phyloP scores from a whole-genome alignment of 2,888 invertebrate genomes.

The Troides oblongomaculatus region DNA sequence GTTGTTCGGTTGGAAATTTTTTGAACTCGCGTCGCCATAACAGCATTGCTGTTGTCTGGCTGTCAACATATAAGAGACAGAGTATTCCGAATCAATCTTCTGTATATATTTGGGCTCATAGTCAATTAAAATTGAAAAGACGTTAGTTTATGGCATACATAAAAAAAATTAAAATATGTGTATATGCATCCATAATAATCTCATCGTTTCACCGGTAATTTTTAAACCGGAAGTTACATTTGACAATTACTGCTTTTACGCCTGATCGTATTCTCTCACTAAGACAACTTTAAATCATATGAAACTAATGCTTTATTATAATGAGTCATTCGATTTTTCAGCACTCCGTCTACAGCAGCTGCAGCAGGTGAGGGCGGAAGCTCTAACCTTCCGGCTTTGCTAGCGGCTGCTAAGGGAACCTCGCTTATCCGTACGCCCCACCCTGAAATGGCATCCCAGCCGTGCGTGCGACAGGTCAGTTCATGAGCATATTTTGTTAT shows the following conservation, averaged over 20 bases:
- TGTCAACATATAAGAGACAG: too few species aligned
- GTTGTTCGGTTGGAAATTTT: too few species aligned
- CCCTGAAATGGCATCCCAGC: conserved; percentile 30
- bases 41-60: too few species aligned
- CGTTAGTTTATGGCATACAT: neutral
- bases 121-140: too few species aligned
- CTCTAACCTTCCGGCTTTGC: conserved; percentile 36
- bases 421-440: conserved; percentile 35
- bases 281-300: too few species aligned
- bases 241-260: neutral
- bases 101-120: too few species aligned
- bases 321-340: conserved; percentile 24
- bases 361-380: conserved; percentile 13
- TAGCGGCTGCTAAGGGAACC: conserved; percentile 42
- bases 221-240: too few species aligned
- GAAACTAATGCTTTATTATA: too few species aligned
- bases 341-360: conserved; percentile 9
- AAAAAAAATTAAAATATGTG: neutral
- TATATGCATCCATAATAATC: neutral
- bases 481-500: neutral
- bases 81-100: too few species aligned
- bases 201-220: neutral
- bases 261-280: neutral
- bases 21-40: too few species aligned
- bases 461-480: conserved; percentile 23